These are phyloP conservation scores for Drosophila merina DNA, from an alignment of 2,888 invertebrate genomes.

Conservation along the genomic window DNA sequence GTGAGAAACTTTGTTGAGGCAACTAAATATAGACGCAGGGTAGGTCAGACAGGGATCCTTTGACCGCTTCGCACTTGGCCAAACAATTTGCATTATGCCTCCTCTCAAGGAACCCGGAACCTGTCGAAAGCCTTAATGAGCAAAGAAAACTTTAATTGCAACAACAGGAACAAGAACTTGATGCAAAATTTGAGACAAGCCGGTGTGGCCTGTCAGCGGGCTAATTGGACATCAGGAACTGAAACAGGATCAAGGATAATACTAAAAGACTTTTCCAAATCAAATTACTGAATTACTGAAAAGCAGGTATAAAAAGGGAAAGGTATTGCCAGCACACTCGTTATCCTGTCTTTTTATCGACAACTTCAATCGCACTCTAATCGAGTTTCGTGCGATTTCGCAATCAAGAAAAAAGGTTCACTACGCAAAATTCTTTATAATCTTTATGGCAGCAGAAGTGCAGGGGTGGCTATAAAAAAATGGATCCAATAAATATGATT, in stretches of 20 bases:
- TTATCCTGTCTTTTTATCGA: background rate
- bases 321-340: conserved; percentile 5
- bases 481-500: conserved; percentile 64
- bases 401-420: conserved; percentile 47
- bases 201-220: conserved; percentile 27
- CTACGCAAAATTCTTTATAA: conserved; percentile 36
- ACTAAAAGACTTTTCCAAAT: conserved; percentile 2
- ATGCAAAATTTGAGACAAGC: conserved; percentile 42
- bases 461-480: conserved; percentile 19
- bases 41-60: conserved; percentile 22
- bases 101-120: background rate
- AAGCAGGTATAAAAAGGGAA: conserved; percentile 12
- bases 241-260: conserved; percentile 4
- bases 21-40: conserved; percentile 59
- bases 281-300: background rate
- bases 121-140: conserved; percentile 49
- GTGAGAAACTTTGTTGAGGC: conserved; percentile 67
- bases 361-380: conserved; percentile 30
- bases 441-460: conserved; percentile 10
- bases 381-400: conserved; percentile 32
- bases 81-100: conserved; percentile 44
- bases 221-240: conserved; percentile 46
- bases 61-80: conserved; percentile 37
- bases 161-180: conserved; percentile 16
- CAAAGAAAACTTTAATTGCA: conserved; percentile 26